Evolutionary conservation across 2,888 invertebrate genomes (phyloP), one percentile per base, ranked within the genome.

Genomic region (Horisme vitalbata): DNA sequence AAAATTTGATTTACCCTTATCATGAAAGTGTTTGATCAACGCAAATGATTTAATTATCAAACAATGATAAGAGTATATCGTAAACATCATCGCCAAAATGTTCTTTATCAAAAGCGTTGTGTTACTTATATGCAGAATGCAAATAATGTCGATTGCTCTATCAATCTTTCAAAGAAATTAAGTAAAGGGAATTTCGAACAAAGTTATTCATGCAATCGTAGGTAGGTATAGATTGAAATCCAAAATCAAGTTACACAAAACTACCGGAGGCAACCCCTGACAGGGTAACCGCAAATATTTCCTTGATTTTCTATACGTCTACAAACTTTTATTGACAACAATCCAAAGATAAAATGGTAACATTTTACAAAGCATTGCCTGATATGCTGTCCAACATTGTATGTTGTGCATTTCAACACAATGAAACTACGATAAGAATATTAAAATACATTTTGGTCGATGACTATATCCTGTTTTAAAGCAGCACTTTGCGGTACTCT

Each of bases 401-500:
- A 6, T 18, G 6, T 6, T 4, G 4, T 18, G 18, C 24, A 26
- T 18, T 27, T 43, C 8, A 35, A 15, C 10, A 30, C 43, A 21
- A 34, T 41, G 34, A 12, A 9, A n/a, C n/a, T 23, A 11, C 6
- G n/a, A 14, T 24, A 43, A 8, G 15, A 35, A n/a, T n/a, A n/a
- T n/a, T n/a, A n/a, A n/a, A 35, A 38, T 11, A 10, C 11, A 30
- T 30, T 14, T 35, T 30, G 23, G 20, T 30, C 33, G 34, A 35
- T 34, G 10, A 30, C 14, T 15, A 34, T 34, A 35, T 43, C 43
- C 35, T 30, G 43, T 12, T 43, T 28, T 34, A n/a, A 35, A 10
- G 9, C 27, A 21, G 7, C 18, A 26, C 11, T 4, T 4, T 24
- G 4, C 9, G 4, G 9, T 4, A 26, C 26, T 26, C 26, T n/a